phyloP scores from a whole-genome alignment of 1,140 invertebrate species.

The Ladona fulva region DNA sequence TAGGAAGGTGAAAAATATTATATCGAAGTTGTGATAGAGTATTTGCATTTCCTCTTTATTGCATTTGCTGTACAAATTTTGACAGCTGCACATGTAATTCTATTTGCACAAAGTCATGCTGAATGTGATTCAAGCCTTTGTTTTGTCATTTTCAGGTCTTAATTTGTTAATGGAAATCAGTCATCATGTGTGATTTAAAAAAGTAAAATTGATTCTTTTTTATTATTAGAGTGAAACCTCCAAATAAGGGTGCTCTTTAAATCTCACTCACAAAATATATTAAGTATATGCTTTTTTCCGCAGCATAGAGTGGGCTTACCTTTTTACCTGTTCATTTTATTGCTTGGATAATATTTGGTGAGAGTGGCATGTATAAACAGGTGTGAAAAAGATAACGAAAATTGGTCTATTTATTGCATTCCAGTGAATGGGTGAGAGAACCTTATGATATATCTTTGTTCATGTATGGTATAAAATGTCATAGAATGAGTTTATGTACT shows the following conservation, averaged over 20 bases:
- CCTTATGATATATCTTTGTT: background rate
- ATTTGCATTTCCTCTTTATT: conserved; percentile 5
- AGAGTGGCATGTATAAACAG: background rate
- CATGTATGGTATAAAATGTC: background rate
- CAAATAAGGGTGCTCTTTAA: too few species aligned
- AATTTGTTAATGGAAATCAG: background rate
- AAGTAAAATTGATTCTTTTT: too few species aligned
- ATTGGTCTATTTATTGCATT: background rate
- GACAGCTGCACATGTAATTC: background rate
- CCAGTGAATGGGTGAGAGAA: background rate
- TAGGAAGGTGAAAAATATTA: background rate
- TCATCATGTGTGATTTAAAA: background rate
- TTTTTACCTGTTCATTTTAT: background rate
- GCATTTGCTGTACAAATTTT: background rate
- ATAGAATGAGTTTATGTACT: background rate
- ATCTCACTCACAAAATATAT: too few species aligned
- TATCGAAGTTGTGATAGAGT: conserved; percentile 1
- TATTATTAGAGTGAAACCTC: too few species aligned
- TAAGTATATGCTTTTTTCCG: too few species aligned
- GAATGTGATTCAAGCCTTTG: background rate
- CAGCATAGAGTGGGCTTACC: background rate
- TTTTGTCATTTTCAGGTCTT: background rate
- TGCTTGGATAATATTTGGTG: background rate
- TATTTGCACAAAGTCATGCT: background rate
- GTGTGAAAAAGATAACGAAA: background rate